Conservation (phyloP, 2,797 vertebrate genomes). For the Diglossa cyanea region DNA sequence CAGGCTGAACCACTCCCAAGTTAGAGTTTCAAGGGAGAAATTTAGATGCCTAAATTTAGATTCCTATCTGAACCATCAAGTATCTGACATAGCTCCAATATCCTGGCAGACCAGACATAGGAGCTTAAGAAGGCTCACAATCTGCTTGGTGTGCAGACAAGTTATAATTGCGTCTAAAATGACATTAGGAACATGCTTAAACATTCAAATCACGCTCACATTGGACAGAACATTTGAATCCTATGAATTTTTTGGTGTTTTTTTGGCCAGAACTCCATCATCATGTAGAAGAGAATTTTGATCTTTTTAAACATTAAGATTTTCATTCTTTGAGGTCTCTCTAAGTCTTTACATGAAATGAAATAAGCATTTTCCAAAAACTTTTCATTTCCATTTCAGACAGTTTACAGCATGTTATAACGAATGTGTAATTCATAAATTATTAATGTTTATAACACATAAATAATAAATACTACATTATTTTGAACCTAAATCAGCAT, state of each 20-base stretch:
- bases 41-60: neutral
- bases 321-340: neutral
- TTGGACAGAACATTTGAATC: neutral
- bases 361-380: neutral
- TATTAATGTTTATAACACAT: neutral
- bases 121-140: neutral
- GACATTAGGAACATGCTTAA: neutral
- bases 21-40: neutral
- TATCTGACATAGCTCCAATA: neutral
- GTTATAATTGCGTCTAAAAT: neutral
- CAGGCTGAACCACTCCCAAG: neutral
- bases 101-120: fast-evolving
- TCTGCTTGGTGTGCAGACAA: neutral
- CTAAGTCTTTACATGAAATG: neutral
- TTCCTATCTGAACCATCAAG: neutral
- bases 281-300: neutral
- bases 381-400: neutral
- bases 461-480: neutral
- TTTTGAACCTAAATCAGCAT: neutral
- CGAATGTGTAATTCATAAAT: neutral
- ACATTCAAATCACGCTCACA: neutral
- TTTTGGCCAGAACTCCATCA: neutral
- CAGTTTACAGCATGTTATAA: neutral
- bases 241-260: neutral
- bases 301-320: neutral